A percentile compares a stretch with the other conserved stretches of the same genome.
These are phyloP conservation scores for Baccha elongata DNA, from an alignment of 2,888 invertebrate species.

Conservation along the genomic window DNA sequence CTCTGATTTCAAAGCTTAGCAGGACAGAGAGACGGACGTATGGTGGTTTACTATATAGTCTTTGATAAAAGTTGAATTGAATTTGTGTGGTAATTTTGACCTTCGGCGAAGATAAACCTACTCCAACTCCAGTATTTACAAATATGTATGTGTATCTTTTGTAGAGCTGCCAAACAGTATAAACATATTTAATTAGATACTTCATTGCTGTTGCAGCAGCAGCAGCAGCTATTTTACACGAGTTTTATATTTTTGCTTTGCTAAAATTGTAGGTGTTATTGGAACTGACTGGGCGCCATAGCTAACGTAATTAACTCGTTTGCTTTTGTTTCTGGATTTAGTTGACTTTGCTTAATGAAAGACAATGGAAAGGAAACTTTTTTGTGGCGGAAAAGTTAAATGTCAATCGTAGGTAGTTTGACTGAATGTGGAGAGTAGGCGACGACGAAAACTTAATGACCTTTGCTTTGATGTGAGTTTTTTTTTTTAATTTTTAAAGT, in stretches of 20 bases:
- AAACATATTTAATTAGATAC: constrained; percentile 62
- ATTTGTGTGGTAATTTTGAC: constrained; percentile 45
- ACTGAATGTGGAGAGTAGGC: neutral
- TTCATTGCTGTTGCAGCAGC: neutral
- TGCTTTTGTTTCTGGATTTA: constrained; percentile 22
- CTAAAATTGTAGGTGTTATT: constrained; percentile 32
- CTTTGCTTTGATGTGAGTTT: neutral
- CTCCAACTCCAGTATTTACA: neutral
- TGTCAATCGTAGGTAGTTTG: constrained; percentile 19
- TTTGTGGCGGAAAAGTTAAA: constrained; percentile 22
- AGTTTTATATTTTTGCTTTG: neutral
- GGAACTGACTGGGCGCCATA: constrained; percentile 12
- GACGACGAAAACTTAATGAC: neutral
- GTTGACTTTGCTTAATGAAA: neutral
- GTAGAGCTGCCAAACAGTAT: constrained; percentile 34
- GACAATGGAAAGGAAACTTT: constrained; percentile 26
- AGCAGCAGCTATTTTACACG: constrained; percentile 36
- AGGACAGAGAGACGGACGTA: neutral
- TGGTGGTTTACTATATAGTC: neutral
- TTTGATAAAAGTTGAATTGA: constrained; percentile 4
- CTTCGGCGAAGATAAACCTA: constrained; percentile 52
- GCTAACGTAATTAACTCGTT: constrained; percentile 49
- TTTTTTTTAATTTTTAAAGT: constrained; percentile 1
- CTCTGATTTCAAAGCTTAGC: constrained; percentile 47
- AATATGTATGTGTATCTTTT: neutral